Evolutionary conservation across 2,797 vertebrate species (phyloP).

Genomic region (Gadopsis bispinosus): DNA sequence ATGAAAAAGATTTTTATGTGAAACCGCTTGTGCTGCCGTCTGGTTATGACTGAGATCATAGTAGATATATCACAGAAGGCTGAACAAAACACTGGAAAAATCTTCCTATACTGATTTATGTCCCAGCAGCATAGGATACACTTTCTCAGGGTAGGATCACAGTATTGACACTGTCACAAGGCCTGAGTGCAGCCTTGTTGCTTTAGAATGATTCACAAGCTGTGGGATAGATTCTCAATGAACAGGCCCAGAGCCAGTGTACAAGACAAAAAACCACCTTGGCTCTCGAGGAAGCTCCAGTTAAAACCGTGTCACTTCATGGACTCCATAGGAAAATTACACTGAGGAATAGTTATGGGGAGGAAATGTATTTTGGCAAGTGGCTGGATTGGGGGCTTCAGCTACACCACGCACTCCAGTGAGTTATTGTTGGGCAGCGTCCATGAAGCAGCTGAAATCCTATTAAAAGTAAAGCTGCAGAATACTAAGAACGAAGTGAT

Average conservation of each 20-base stretch:
- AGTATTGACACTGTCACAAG: slow-evolving; percentile 2
- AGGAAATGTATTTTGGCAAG: slow-evolving; percentile 67
- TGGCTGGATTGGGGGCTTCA: slow-evolving; percentile 29
- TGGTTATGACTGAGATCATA: not conserved
- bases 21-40: no score
- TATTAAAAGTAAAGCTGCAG: slow-evolving; percentile 32
- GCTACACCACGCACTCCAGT: slow-evolving; percentile 37
- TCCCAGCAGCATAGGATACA: not conserved
- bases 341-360: slow-evolving; percentile 50
- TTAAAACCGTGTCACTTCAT: slow-evolving; percentile 41
- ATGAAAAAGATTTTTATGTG: no score
- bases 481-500: slow-evolving; percentile 25
- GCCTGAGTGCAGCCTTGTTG: slow-evolving; percentile 5
- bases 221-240: slow-evolving; percentile 49
- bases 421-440: slow-evolving; percentile 47
- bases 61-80: not conserved
- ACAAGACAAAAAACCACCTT: slow-evolving; percentile 23
- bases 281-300: slow-evolving; percentile 37
- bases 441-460: slow-evolving; percentile 44
- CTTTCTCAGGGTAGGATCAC: not conserved
- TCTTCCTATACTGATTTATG: not conserved
- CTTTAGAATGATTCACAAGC: slow-evolving; percentile 6
- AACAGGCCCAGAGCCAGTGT: slow-evolving; percentile 39
- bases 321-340: slow-evolving; percentile 52
- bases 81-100: not conserved